phyloP scores from a whole-genome alignment of 2,113 vertebrate genomes.

The Megaceryle maxima region DNA sequence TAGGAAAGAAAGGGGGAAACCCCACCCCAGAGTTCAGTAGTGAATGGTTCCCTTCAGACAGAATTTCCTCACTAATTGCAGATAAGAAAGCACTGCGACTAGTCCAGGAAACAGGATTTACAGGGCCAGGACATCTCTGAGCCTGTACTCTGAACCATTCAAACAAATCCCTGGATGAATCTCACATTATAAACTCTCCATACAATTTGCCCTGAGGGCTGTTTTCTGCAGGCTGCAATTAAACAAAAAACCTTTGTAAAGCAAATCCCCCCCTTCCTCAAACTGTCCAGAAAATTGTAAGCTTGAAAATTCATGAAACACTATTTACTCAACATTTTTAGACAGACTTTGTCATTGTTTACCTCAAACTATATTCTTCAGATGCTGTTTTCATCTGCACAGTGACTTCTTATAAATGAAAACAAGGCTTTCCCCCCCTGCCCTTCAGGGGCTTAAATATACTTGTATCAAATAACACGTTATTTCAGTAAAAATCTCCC shows the following conservation, averaged over 20 bases:
- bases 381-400: not conserved
- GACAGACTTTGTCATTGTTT: not conserved
- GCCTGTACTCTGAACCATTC: not conserved
- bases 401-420: not conserved
- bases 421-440: not conserved
- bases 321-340: not conserved
- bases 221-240: slow-evolving; percentile 29
- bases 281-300: not conserved
- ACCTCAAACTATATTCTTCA: not conserved
- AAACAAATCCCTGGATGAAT: not conserved
- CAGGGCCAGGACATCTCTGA: not conserved
- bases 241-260: not conserved
- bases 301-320: not conserved
- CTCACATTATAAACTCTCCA: not conserved
- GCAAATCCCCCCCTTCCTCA: not conserved
- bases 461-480: not conserved
- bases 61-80: not conserved
- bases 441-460: not conserved
- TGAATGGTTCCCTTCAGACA: not conserved
- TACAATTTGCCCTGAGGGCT: not conserved
- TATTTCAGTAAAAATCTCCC: slow-evolving; percentile 1
- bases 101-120: slow-evolving; percentile 12
- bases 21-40: not conserved
- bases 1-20: not conserved
- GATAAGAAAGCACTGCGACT: not conserved